phyloP scores from a whole-genome alignment of 2,113 vertebrate species.

The Cervus canadensis region DNA sequence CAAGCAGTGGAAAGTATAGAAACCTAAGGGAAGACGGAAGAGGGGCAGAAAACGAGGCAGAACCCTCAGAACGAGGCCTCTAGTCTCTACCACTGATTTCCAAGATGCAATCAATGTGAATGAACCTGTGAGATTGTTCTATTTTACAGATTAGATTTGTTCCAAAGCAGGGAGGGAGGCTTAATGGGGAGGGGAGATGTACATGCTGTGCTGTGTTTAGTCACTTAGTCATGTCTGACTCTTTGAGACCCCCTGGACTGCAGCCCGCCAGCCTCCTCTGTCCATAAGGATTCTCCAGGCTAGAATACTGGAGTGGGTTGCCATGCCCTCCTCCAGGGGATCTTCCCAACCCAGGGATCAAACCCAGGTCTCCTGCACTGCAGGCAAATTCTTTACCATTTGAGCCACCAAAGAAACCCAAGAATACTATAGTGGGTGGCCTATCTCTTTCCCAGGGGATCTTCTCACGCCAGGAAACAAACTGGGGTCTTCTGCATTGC shows the following conservation, averaged over 20 bases:
- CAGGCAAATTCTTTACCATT: neutral
- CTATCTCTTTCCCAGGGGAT: neutral
- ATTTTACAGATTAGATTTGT: neutral
- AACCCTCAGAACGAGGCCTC: neutral
- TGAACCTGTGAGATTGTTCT: neutral
- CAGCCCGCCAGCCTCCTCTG: neutral
- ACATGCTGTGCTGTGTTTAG: neutral
- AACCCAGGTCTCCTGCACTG: accelerated
- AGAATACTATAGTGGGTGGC: neutral
- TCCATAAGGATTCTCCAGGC: neutral
- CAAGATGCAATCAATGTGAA: neutral
- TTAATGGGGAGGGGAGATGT: neutral
- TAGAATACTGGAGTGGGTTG: neutral
- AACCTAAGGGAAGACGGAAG: neutral
- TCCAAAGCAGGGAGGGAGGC: neutral
- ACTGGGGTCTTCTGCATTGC: neutral
- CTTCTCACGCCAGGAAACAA: neutral
- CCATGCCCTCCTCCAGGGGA: neutral
- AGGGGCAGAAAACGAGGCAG: neutral
- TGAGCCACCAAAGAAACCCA: neutral
- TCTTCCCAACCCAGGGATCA: neutral
- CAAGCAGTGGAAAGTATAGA: neutral
- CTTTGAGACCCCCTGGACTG: neutral
- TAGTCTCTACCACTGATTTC: neutral
- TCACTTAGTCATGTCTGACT: neutral